Base-by-base conservation (phyloP, 2,113 vertebrate genomes). In the Gallinago undulata region DNA sequence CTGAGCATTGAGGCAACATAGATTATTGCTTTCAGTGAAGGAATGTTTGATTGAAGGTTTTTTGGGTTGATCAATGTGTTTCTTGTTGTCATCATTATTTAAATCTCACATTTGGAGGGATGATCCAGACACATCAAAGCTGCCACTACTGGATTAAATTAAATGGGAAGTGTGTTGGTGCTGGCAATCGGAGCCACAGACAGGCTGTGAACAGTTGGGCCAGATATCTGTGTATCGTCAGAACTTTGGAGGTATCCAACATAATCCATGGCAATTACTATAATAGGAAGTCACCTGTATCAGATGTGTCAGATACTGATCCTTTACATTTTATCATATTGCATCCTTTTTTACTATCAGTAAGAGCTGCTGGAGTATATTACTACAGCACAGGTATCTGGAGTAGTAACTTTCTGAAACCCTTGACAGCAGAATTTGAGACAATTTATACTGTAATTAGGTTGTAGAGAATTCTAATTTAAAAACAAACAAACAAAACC, bases 201-300 rank as follows among this genome's bases (percentile, higher is more conserved):
- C 35, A 25, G 28, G n/a, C 55, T 53, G 24, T 33, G 31, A 5
- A 12, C 0, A 3, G 27, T 25, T 43, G 55, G 8, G 17, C 19
- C 13, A 7, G 10, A 31, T n/a, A 6, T 31, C 57, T 48, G 28
- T 15, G 35, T 28, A 11, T 39, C 21, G 6, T 37, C 39, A 75
- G 53, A 60, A 75, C 18, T 56, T 51, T 8, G 18, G 28, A 70
- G n/a, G 8, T 68, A 39, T 1, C 68, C 37, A 25, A 3, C 9
- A 3, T 60, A 56, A 51, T 39, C 35, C 7, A 1, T 8, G 23
- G 30, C 60, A 83, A 21, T 70, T 7, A 0, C 31, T 56, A 0
- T 39, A 41, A 15, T 4, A 55, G 24, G 23, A 57, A 17, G 19
- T 62, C 8, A 28, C 4, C 30, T 69, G 0, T 53, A 13, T 66